Conservation (phyloP, 2,888 invertebrate genomes). For the Apotomis capreana region DNA sequence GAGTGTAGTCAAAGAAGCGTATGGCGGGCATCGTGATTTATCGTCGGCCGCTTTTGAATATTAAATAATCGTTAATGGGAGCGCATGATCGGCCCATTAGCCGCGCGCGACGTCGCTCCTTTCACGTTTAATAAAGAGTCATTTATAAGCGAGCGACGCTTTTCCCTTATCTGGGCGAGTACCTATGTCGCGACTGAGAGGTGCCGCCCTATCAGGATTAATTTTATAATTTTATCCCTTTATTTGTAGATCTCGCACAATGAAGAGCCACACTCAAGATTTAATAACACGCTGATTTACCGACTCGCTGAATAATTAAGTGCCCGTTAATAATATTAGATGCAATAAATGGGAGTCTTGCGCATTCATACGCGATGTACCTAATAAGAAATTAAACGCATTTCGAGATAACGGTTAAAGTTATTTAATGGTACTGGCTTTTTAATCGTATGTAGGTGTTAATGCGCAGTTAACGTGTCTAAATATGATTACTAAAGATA, state of each 20-base stretch:
- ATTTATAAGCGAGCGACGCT: conserved; percentile 82
- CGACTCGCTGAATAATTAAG: neutral
- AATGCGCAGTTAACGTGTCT: neutral
- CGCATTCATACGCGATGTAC: neutral
- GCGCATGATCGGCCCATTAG: conserved; percentile 84
- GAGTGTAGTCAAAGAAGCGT: conserved; percentile 75
- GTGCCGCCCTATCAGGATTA: conserved; percentile 81
- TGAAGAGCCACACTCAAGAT: conserved; percentile 22
- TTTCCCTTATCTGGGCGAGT: conserved; percentile 80
- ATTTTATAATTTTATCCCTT: conserved; percentile 80
- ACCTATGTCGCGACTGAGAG: conserved; percentile 79
- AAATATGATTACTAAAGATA: neutral
- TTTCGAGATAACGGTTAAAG: neutral
- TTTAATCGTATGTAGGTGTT: neutral
- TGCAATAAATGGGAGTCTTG: neutral
- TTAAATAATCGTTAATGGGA: conserved; percentile 84
- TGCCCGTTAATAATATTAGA: conserved; percentile 4
- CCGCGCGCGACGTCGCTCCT: conserved; percentile 79
- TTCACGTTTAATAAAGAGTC: conserved; percentile 84
- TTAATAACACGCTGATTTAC: conserved; percentile 29
- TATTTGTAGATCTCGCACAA: conserved; percentile 56
- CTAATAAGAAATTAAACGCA: neutral
- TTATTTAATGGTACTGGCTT: neutral
- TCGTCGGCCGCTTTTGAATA: conserved; percentile 82
- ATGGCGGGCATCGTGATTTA: conserved; percentile 82